phyloP scores from a whole-genome alignment of 2,113 vertebrate species.

The Danionella cerebrum region DNA sequence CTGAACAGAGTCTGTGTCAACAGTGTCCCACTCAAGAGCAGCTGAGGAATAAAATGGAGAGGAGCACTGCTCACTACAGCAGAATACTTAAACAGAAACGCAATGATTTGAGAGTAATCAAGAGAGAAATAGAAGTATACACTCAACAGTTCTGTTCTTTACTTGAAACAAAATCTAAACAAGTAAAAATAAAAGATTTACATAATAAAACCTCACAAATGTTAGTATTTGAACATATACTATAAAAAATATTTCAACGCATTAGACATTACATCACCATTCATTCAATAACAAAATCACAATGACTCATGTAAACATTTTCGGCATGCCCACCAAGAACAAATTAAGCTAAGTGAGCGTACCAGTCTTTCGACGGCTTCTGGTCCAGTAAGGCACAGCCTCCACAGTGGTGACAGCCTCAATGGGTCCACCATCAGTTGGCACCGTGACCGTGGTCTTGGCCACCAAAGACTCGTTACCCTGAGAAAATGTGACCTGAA shows the following conservation, averaged over 20 bases:
- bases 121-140: neutral
- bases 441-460: constrained; percentile 88
- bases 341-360: neutral
- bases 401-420: constrained; percentile 91
- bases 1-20: constrained; percentile 74
- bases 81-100: constrained; percentile 1
- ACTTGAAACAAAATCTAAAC: neutral
- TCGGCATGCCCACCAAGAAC: neutral
- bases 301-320: constrained; percentile 1
- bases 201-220: no score
- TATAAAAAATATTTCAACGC: neutral
- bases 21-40: constrained; percentile 75
- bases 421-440: constrained; percentile 81
- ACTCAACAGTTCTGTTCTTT: neutral
- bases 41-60: constrained; percentile 55
- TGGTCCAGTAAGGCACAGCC: constrained; percentile 75
- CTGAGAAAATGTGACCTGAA: constrained; percentile 48
- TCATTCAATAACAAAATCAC: neutral
- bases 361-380: constrained; percentile 81
- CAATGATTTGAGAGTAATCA: neutral
- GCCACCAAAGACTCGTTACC: constrained; percentile 88
- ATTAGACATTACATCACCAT: neutral
- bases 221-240: neutral
- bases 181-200: neutral
- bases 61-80: neutral